phyloP scores from a whole-genome alignment of 2,888 invertebrate species.

The Hetaerina titia region DNA sequence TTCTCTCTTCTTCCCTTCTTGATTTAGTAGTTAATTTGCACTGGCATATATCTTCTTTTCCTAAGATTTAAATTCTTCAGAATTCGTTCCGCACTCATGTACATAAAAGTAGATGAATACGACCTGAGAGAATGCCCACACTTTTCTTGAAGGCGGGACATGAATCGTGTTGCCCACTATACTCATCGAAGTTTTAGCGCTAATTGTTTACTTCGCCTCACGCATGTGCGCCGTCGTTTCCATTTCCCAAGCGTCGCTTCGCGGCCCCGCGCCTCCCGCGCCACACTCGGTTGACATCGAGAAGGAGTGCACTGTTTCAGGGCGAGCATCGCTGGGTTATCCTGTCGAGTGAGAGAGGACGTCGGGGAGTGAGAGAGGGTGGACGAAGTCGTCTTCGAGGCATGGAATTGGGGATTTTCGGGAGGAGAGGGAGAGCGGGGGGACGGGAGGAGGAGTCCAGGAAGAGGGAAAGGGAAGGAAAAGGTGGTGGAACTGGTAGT shows the following conservation, averaged over 20 bases:
- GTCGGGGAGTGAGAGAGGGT: neutral
- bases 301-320: neutral
- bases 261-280: neutral
- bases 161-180: no score
- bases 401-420: neutral
- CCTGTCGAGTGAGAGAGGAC: neutral
- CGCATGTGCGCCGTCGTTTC: neutral
- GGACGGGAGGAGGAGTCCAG: no score
- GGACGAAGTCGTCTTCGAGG: neutral
- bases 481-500: neutral
- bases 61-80: no score
- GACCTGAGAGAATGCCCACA: no score
- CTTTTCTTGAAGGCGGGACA: no score
- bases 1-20: neutral
- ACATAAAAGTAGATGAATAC: no score
- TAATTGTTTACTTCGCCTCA: neutral
- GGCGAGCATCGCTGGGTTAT: neutral
- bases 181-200: no score
- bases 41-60: no score
- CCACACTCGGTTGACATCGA: neutral
- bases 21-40: no score
- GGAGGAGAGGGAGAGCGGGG: neutral
- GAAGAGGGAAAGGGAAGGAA: no score
- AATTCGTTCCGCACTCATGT: no score
- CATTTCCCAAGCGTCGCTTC: neutral